A percentile compares a stretch with the other conserved stretches of the same genome.
Conservation (phyloP, 2,113 vertebrate genomes). For the Struthidea cinerea region DNA sequence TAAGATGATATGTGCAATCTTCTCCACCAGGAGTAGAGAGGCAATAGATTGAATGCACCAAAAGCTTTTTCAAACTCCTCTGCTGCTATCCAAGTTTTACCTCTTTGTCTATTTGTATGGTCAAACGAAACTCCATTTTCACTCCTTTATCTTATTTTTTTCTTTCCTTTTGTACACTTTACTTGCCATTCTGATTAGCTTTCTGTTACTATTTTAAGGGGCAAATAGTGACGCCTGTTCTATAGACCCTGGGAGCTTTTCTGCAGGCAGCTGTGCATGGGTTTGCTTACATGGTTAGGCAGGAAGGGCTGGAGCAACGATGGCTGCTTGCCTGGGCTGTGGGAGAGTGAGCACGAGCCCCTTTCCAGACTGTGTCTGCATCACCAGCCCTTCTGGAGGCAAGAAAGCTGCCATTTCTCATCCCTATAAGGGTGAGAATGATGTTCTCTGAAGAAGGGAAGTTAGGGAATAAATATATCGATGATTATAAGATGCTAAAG, state of each 20-base stretch:
- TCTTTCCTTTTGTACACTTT: not conserved
- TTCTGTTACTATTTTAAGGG: constrained; percentile 3
- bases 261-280: not conserved
- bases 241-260: not conserved
- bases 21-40: not conserved
- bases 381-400: not conserved
- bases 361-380: not conserved
- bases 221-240: not conserved
- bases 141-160: not conserved
- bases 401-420: not conserved
- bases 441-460: not conserved
- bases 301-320: not conserved
- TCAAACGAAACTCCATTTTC: not conserved
- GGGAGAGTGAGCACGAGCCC: not conserved
- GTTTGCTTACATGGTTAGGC: not conserved
- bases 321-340: not conserved
- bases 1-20: constrained; percentile 19
- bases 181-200: constrained; percentile 33
- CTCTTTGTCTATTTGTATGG: constrained; percentile 13
- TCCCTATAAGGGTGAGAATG: not conserved
- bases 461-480: not conserved
- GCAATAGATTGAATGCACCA: not conserved
- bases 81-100: constrained; percentile 8
- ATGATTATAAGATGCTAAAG: not conserved
- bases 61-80: not conserved